Conservation (phyloP, 2,113 vertebrate species). For the Ascaphus truei region DNA sequence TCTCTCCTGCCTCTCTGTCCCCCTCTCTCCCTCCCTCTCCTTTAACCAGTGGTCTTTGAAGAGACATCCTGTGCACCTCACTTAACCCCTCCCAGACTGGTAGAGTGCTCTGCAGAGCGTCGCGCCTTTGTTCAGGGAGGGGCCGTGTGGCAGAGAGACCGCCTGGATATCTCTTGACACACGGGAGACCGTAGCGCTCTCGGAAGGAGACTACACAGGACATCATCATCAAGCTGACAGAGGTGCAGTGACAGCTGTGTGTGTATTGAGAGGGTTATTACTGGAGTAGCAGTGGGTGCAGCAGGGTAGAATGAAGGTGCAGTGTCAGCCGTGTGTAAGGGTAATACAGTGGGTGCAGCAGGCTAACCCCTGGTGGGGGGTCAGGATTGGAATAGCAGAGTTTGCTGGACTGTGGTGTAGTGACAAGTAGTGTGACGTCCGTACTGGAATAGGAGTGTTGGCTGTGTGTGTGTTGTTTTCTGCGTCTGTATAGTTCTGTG, state of each 20-base stretch:
- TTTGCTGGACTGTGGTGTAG: too few relatives aligned
- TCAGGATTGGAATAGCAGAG: too few relatives aligned
- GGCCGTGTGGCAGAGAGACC: not conserved
- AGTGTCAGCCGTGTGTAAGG: too few relatives aligned
- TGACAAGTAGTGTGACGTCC: too few relatives aligned
- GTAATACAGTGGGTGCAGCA: too few relatives aligned
- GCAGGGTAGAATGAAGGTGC: too few relatives aligned
- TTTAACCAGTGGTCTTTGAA: not conserved
- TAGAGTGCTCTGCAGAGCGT: slow-evolving; percentile 1
- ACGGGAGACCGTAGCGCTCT: not conserved
- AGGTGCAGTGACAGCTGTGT: not conserved
- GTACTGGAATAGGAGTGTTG: too few relatives aligned
- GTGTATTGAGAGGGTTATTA: not conserved
- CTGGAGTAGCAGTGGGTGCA: too few relatives aligned
- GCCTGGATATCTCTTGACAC: slow-evolving; percentile 13
- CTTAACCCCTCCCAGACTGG: not conserved
- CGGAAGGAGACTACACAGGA: slow-evolving; percentile 10
- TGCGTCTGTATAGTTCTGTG: too few relatives aligned
- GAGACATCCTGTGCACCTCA: not conserved
- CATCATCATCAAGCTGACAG: not conserved
- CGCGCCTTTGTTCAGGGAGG: slow-evolving; percentile 21
- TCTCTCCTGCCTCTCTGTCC: not conserved
- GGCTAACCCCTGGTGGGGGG: too few relatives aligned
- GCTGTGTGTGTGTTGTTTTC: too few relatives aligned
- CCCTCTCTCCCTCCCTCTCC: not conserved